These are phyloP conservation scores for Parazoanthus darwini DNA, from an alignment of 92 coral and sea anemone genomes.

Conservation along the genomic window DNA sequence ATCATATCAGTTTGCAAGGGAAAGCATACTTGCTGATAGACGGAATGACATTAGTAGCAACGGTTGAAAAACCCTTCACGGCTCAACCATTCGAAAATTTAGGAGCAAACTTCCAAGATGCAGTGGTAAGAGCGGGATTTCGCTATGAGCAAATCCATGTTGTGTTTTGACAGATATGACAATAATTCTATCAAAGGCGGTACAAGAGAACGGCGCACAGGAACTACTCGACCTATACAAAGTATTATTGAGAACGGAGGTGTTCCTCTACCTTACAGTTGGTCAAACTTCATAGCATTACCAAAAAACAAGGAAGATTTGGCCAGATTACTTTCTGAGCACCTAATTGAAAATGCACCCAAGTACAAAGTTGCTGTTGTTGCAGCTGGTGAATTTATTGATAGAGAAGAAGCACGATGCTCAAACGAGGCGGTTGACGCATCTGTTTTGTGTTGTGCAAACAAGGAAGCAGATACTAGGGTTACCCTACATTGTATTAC, in stretches of 20 bases:
- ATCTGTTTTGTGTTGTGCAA: constrained; percentile 43
- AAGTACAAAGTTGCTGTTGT: constrained; percentile 46
- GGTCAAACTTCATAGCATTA: constrained; percentile 61
- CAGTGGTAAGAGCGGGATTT: constrained; percentile 41
- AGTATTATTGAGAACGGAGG: constrained; percentile 45
- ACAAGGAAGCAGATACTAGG: constrained; percentile 61
- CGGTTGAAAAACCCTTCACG: constrained; percentile 44
- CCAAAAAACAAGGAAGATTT: constrained; percentile 73
- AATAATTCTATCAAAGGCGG: constrained; percentile 60
- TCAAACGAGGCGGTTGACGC: constrained; percentile 43
- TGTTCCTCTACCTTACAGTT: constrained; percentile 62
- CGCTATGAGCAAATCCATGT: constrained; percentile 67
- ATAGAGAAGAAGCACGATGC: constrained; percentile 36
- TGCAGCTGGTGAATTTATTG: constrained; percentile 34
- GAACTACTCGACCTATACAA: constrained; percentile 44
- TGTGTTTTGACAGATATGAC: constrained; percentile 54
- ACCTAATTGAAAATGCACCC: constrained; percentile 53
- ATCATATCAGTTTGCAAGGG: background rate
- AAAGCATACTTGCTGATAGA: constrained; percentile 41
- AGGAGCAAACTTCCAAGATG: constrained; percentile 23
- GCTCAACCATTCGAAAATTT: constrained; percentile 66
- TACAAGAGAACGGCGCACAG: constrained; percentile 55
- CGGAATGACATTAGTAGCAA: constrained; percentile 64
- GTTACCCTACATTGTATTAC: constrained; percentile 46
- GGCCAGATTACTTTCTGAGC: constrained; percentile 59